Evolutionary conservation across 2,888 invertebrate species (phyloP), one percentile per base, ranked within the genome.

Genomic region (Tipula lateralis): DNA sequence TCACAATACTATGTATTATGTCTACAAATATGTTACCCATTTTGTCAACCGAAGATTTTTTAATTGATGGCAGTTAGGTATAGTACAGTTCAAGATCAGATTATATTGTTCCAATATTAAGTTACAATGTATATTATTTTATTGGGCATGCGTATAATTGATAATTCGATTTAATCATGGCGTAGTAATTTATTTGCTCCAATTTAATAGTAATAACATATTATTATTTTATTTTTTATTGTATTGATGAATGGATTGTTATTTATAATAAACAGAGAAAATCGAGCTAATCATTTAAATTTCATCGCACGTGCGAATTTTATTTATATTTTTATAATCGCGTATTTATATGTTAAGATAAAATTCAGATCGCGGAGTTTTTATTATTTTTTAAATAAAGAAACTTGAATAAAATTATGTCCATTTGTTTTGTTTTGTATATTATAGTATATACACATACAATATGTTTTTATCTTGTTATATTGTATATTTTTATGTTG

Each of bases 381-480:
- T 24, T 9, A 24, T 66, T 66, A 24, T 66, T 66, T 66, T 66
- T 66, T 24, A 66, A 66, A 24, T 24, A 66, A 66, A 24, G 24
- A 66, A 39, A 66, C 19, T 66, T 66, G 66, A 66, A 66, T 66
- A 66, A 66, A 66, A 66, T 66, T 66, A 66, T 66, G 66, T 66
- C 66, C 66, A 66, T 66, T 66, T 66, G 66, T 66, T 66, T 66
- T 66, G 66, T 66, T 66, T 66, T 66, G 24, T 66, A 44, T n/a
- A n/a, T 44, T 44, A 36, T 36, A 36, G 6, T 32, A 32, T 32
- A 32, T 32, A 32, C 6, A 32, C 32, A 32, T 32, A 32, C 6
- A 32, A n/a, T 44, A 66, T 66, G 66, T 66, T 66, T 66, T 66
- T 66, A 66, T 66, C 66, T 66, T 66, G 66, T 66, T 66, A 44